Percentiles rank a stretch among this genome's conserved stretches.
These are phyloP conservation scores for Dermatemys mawii DNA, from an alignment of 2,113 vertebrate species.

Conservation along the genomic window DNA sequence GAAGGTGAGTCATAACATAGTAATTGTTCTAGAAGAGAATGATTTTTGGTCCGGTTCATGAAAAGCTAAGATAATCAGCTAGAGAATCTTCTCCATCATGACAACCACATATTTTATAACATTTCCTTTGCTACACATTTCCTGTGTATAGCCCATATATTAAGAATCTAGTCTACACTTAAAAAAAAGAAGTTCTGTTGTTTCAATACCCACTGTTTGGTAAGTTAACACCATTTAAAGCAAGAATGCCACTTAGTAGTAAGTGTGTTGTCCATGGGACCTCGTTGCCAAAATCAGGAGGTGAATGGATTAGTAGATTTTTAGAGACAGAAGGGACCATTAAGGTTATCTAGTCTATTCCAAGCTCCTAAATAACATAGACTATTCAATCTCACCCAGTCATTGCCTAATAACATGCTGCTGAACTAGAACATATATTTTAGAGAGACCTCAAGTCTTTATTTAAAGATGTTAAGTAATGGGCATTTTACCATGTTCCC, in stretches of 20 bases:
- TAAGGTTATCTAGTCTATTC: background rate
- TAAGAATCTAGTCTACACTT: background rate
- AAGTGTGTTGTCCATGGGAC: background rate
- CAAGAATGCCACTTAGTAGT: background rate
- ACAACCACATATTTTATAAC: background rate
- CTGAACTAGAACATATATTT: background rate
- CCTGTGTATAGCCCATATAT: background rate
- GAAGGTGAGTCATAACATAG: constrained; percentile 80
- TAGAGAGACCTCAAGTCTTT: background rate
- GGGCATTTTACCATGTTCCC: background rate
- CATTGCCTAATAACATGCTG: background rate
- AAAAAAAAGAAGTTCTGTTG: background rate
- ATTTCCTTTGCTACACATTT: background rate
- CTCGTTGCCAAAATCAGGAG: background rate
- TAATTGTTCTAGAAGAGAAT: background rate
- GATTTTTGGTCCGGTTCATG: background rate
- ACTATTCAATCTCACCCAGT: accelerated
- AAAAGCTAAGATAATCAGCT: background rate
- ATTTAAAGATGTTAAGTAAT: background rate
- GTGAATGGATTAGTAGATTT: background rate
- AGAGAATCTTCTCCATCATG: background rate
- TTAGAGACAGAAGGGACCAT: background rate
- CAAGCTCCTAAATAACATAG: background rate
- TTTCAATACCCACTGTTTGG: background rate
- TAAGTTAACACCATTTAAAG: constrained; percentile 23